A percentile compares a stretch with the other conserved stretches of the same genome.
phyloP scores from a whole-genome alignment of 1,140 invertebrate species.

The Drosophila eugracilis region DNA sequence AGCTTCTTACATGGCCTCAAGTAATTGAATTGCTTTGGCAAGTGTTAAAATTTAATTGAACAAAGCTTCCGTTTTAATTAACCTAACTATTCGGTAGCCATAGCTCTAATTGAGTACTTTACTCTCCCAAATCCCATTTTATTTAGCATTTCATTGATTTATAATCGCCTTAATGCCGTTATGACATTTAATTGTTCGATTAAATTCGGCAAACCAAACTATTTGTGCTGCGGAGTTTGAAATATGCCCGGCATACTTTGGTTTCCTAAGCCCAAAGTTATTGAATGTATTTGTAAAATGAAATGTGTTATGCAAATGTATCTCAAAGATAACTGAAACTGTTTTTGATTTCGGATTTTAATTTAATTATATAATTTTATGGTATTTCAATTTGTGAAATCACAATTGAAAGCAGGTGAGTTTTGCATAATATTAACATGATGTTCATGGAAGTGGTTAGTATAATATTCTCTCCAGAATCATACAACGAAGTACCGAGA shows the following conservation, averaged over 20 bases:
- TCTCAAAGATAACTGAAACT: too few species aligned
- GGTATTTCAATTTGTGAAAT: too few species aligned
- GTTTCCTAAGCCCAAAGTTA: not conserved
- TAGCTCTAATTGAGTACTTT: constrained; percentile 7
- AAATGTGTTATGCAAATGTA: not conserved
- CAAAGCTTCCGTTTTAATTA: constrained; percentile 8
- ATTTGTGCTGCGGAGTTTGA: not conserved
- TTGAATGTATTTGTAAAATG: not conserved
- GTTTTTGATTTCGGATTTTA: too few species aligned
- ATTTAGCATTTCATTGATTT: constrained; percentile 21
- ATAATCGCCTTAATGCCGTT: constrained; percentile 3
- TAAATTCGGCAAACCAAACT: not conserved
- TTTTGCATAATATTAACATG: too few species aligned
- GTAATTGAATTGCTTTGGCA: not conserved
- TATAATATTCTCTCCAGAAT: too few species aligned
- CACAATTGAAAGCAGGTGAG: too few species aligned
- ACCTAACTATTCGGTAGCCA: constrained; percentile 11
- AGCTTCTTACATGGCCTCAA: not conserved
- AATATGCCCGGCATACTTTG: constrained; percentile 5
- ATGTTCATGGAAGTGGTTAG: too few species aligned
- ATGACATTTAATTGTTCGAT: constrained; percentile 13
- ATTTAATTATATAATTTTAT: too few species aligned
- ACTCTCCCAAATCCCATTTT: constrained; percentile 12
- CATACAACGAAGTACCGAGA: too few species aligned
- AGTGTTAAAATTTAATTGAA: constrained; percentile 5